These are phyloP conservation scores for Cochlearius cochlearius DNA, from an alignment of 2,113 vertebrate genomes.

Conservation along the genomic window DNA sequence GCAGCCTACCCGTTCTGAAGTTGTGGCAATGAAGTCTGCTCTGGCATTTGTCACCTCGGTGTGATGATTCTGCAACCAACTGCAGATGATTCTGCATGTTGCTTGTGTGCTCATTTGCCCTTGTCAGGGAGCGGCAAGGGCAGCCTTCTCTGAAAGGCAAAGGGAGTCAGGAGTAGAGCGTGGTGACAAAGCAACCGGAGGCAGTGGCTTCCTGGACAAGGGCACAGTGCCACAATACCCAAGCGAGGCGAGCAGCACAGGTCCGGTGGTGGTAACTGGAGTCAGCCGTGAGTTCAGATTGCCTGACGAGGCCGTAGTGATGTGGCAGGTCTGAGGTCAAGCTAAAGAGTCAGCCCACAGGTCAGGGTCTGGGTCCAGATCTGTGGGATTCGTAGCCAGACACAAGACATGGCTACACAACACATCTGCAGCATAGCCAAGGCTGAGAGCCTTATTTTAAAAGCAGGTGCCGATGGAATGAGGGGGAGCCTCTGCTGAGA, in stretches of 20 bases:
- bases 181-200: not conserved
- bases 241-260: not conserved
- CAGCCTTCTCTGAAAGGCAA: not conserved
- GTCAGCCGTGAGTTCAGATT: not conserved
- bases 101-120: not conserved
- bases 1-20: not conserved
- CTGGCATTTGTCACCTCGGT: not conserved
- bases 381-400: not conserved
- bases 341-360: no score
- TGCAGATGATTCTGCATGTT: not conserved
- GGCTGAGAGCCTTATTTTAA: not conserved
- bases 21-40: not conserved
- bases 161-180: not conserved
- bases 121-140: not conserved
- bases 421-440: not conserved
- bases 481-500: not conserved
- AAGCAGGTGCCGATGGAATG: not conserved
- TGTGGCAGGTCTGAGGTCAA: not conserved
- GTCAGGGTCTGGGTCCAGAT: not conserved
- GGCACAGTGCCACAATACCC: not conserved
- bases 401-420: not conserved
- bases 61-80: not conserved
- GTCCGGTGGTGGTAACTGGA: not conserved
- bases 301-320: fast-evolving
- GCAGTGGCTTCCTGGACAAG: not conserved